Base-by-base conservation (phyloP, 2,113 vertebrate species). In the Aptenodytes patagonicus region DNA sequence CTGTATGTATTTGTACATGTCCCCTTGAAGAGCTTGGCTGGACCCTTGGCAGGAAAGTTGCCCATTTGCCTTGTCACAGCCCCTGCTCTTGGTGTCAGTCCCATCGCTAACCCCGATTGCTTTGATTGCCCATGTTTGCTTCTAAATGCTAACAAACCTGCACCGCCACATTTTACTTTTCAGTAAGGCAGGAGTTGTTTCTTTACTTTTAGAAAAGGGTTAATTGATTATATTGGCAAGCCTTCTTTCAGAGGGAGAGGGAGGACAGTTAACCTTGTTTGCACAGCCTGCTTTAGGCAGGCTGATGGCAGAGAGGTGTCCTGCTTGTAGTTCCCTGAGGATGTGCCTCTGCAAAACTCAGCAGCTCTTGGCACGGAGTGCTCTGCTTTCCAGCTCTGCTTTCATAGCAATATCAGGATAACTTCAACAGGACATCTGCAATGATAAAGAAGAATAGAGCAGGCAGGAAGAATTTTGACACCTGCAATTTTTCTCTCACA, bases 1-100 rank as follows among this genome's bases (percentile, higher is more conserved):
- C 21, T 8, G 9, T 21, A 1, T 31, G 6, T 13, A 46, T n/a
- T 62, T 20, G 24, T 51, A 16, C 0, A 2, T 21, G 24, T 36
- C 38, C 36, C 16, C 42, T 57, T 0, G 0, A 46, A 21, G 64
- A 78, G 25, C 47, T 36, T 1, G 1, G 32, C 51, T 60, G 69
- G 57, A 77, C 6, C 17, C n/a, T 32, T 49, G n/a, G 17, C 46
- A 38, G 52, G 17, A 6, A 26, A 55, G 26, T 28, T 68, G 55
- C 28, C 16, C 9, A 1, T 47, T 69, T 65, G 16, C 34, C 44
- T 42, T 42, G 55, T 70, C n/a, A 17, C 2, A 1, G 26, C 20
- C 60, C 26, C 52, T 71, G 81, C 36, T 65, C 28, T 71, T 68
- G 46, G 40, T 34, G 34, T 77, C 54, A 25, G 44, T 11, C 11